Evolutionary conservation across 1,140 invertebrate genomes (phyloP), one percentile per base, ranked within the genome.

Genomic region (Eubasilissa regina): DNA sequence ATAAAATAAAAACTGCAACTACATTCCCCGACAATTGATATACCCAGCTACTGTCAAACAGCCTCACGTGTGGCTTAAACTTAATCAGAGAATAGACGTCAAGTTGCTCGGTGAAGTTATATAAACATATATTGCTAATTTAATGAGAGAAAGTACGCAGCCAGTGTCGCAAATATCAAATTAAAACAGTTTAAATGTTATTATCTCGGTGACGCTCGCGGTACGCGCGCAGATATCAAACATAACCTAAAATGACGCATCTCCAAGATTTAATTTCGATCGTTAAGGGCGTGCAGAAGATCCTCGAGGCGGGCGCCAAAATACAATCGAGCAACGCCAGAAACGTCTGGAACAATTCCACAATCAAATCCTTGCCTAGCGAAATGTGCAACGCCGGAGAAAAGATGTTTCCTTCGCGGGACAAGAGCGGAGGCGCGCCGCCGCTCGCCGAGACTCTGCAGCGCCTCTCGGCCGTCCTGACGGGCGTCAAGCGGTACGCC

Each of bases 181-280:
- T 35, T 3, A 35, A 35, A 35, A 35, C 6, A 35, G 25, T 35
- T 6, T 35, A 35, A 35, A 35, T 35, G 25, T 35, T 1, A 35
- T 35, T 35, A 35, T 35, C 25, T 35, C 25, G 1, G 25, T 6
- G 25, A 35, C 25, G 25, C 6, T 1, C 1, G 25, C 25, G 25
- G 25, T 35, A 6, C 25, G 25, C 25, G 25, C 25, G 25, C 6
- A 35, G 25, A 35, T 35, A 35, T 35, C 25, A 35, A 35, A 47
- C 75, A 55, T 77, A 77, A 77, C 62, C 75, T 66, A 77, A 68
- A 78, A 92, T 92, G 92, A 90, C 91, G 60, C 87, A 89, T 80
- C 84, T 87, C 84, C 90, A 90, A 84, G 93, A 94, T 85, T 76
- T 92, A 51, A 84, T 91, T 75, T 90, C 90, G 48, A 85, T 94